Percentiles rank a stretch among this genome's conserved stretches.
These are phyloP conservation scores for Zosterops borbonicus DNA, from an alignment of 2,113 vertebrate genomes.

Conservation along the genomic window DNA sequence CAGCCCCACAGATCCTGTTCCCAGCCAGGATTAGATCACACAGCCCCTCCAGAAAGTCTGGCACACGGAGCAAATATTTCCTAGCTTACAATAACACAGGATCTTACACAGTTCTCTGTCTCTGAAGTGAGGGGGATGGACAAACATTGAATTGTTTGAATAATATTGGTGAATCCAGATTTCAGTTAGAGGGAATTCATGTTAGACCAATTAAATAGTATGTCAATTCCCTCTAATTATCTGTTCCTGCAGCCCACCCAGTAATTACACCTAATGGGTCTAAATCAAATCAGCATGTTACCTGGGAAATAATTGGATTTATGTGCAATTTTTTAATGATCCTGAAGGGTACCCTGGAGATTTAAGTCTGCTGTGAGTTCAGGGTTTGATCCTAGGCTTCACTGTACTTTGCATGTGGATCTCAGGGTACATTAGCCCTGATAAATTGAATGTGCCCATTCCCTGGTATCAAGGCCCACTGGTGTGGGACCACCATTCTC, in stretches of 20 bases:
- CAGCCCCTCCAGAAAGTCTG: background rate
- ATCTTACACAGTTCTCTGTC: background rate
- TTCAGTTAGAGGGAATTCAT: slow-evolving; percentile 31
- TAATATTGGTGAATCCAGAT: slow-evolving; percentile 19
- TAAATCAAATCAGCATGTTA: slow-evolving; percentile 45
- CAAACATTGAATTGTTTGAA: slow-evolving; percentile 23
- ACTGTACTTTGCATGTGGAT: background rate
- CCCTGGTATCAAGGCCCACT: background rate
- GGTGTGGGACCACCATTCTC: background rate
- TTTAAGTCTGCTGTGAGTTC: background rate
- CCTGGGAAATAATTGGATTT: slow-evolving; percentile 58
- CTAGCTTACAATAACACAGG: background rate
- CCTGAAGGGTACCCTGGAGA: background rate
- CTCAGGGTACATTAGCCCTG: background rate
- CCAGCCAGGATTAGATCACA: background rate
- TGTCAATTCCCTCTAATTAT: slow-evolving; percentile 52
- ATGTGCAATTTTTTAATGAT: slow-evolving; percentile 28
- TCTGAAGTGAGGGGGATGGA: slow-evolving; percentile 3
- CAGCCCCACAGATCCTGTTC: background rate
- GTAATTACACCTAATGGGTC: slow-evolving; percentile 48
- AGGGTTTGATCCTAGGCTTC: background rate
- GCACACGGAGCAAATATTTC: background rate
- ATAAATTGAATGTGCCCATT: background rate
- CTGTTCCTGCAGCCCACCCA: background rate
- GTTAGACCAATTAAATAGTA: slow-evolving; percentile 46